A percentile compares a stretch with the other conserved stretches of the same genome.
Conservation (phyloP, 2,888 invertebrate species). For the Sicus ferrugineus region DNA sequence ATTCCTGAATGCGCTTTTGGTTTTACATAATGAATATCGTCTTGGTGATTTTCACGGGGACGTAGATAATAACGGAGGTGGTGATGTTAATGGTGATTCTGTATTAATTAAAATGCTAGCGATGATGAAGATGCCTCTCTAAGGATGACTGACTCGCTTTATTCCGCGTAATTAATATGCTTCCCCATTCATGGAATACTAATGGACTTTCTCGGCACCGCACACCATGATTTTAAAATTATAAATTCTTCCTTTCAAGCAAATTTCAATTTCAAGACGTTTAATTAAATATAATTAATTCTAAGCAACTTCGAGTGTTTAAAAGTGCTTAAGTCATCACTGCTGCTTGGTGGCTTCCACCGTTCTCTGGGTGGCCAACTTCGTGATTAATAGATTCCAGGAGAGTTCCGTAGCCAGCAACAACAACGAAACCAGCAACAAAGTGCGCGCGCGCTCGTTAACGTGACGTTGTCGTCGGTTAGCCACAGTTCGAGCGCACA, state of each 20-base stretch:
- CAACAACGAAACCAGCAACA: conserved; percentile 2
- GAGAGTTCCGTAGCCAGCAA: not conserved
- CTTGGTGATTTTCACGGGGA: too few relatives aligned
- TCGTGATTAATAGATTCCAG: conserved; percentile 23
- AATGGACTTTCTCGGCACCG: conserved; percentile 37
- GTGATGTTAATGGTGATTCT: not conserved
- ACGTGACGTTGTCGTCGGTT: not conserved
- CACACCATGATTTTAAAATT: not conserved
- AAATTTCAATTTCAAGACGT: not conserved
- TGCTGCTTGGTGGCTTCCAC: not conserved
- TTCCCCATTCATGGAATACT: conserved; percentile 46
- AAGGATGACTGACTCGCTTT: conserved; percentile 41
- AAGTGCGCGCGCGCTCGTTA: conserved; percentile 3
- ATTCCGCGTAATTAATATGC: conserved; percentile 48
- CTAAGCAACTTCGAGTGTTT: not conserved
- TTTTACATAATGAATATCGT: too few relatives aligned
- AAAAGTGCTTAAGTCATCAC: not conserved
- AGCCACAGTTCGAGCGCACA: not conserved
- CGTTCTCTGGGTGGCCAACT: not conserved
- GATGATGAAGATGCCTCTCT: conserved; percentile 38
- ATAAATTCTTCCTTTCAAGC: conserved; percentile 4
- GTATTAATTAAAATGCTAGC: too few relatives aligned
- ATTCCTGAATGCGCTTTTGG: too few relatives aligned
- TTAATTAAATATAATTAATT: conserved; percentile 10
- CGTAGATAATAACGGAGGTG: conserved; percentile 38